Evolutionary conservation across 2,888 invertebrate species (phyloP).

Genomic region (Tenthredo amoena): DNA sequence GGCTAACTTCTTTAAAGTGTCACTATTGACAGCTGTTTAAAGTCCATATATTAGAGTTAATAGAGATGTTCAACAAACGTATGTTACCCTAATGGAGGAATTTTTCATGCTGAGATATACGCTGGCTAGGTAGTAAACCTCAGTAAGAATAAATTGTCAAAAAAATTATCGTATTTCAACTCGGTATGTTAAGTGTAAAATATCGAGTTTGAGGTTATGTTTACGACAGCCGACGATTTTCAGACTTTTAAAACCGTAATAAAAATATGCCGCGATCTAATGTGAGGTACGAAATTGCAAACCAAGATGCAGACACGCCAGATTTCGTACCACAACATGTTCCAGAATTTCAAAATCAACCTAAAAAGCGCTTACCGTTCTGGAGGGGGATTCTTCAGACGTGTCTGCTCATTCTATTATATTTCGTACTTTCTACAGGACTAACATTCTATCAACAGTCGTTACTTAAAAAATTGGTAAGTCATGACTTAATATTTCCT

Average conservation of each 20-base stretch:
- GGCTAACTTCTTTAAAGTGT: constrained; percentile 6
- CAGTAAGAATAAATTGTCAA: background rate
- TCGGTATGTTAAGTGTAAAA: background rate
- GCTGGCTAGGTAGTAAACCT: background rate
- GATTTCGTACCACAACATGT: constrained; percentile 71
- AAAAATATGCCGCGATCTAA: constrained; percentile 74
- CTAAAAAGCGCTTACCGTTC: constrained; percentile 66
- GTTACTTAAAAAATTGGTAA: constrained; percentile 87
- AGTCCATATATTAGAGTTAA: background rate
- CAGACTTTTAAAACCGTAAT: background rate
- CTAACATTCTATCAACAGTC: constrained; percentile 98
- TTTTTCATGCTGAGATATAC: background rate
- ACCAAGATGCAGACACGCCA: constrained; percentile 70
- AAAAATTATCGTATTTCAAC: background rate
- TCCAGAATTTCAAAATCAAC: constrained; percentile 67
- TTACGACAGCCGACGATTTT: constrained; percentile 42
- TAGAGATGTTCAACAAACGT: constrained; percentile 55
- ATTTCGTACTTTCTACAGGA: constrained; percentile 95
- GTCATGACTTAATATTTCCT: background rate
- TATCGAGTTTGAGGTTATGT: constrained; percentile 59
- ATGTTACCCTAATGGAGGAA: constrained; percentile 11
- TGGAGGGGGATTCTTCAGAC: constrained; percentile 73
- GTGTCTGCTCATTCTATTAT: constrained; percentile 85
- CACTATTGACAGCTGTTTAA: constrained; percentile 58
- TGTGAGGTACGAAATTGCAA: constrained; percentile 75